These are phyloP conservation scores for Hypomecis punctinalis DNA, from an alignment of 2,888 invertebrate species.

Conservation along the genomic window DNA sequence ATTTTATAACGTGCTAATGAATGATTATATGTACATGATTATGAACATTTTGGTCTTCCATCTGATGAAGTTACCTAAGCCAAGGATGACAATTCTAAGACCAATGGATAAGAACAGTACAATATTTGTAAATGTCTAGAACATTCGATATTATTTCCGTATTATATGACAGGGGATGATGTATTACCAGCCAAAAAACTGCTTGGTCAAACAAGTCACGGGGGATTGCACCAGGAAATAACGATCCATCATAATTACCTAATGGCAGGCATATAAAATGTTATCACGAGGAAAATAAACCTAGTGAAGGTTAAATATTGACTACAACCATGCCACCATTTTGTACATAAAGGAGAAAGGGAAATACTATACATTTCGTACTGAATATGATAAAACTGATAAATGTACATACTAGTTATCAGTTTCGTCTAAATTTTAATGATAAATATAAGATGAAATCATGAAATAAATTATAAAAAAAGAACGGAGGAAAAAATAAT, in stretches of 20 bases:
- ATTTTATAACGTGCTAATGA: no score
- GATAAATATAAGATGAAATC: no score
- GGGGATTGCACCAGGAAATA: constrained; percentile 16
- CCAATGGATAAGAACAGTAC: not conserved
- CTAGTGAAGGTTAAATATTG: constrained; percentile 12
- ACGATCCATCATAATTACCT: constrained; percentile 28
- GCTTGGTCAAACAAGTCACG: not conserved
- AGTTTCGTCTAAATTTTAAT: no score
- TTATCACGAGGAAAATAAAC: constrained; percentile 10
- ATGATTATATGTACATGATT: no score
- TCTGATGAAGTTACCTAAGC: no score
- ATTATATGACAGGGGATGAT: not conserved
- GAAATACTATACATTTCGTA: no score
- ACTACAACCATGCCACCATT: not conserved
- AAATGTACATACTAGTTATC: no score
- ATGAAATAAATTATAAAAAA: no score
- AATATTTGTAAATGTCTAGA: not conserved
- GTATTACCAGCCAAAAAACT: constrained; percentile 3
- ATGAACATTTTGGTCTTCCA: no score
- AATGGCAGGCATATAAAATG: constrained; percentile 6
- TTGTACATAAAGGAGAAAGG: not conserved
- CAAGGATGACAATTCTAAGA: not conserved
- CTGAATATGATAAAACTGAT: no score
- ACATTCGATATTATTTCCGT: constrained; percentile 8
- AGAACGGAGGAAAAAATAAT: no score